These are phyloP conservation scores for Entelurus aequoreus DNA, from an alignment of 2,113 vertebrate species.

Conservation along the genomic window DNA sequence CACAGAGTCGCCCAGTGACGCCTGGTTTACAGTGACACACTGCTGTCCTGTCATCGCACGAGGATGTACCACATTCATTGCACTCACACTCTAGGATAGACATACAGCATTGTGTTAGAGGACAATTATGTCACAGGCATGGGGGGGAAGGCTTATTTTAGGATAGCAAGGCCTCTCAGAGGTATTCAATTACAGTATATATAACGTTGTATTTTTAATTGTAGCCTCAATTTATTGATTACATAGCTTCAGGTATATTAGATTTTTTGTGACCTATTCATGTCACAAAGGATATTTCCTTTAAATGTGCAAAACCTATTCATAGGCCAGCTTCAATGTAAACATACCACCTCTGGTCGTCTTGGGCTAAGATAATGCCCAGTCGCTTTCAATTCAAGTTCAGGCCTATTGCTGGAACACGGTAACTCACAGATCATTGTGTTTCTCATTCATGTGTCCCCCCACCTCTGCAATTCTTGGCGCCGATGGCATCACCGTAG, in stretches of 20 bases:
- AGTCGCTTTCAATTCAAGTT: too few relatives aligned
- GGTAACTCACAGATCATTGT: too few relatives aligned
- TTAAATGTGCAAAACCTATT: neutral
- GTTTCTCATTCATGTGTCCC: too few relatives aligned
- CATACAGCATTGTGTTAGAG: slow-evolving; percentile 9
- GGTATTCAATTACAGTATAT: slow-evolving; percentile 2
- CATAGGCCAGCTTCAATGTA: neutral
- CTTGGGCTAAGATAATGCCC: neutral
- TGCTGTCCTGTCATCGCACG: slow-evolving; percentile 75
- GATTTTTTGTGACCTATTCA: too few relatives aligned
- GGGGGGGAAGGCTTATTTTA: slow-evolving; percentile 28
- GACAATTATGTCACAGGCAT: slow-evolving; percentile 15
- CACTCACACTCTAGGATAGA: slow-evolving; percentile 70
- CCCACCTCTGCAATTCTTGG: slow-evolving; percentile 89
- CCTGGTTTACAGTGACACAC: slow-evolving; percentile 80
- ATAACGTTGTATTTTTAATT: slow-evolving; percentile 14
- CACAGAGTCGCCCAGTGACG: slow-evolving; percentile 72
- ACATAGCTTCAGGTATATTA: neutral
- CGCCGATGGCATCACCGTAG: slow-evolving; percentile 82
- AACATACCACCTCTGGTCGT: neutral
- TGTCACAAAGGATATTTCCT: neutral
- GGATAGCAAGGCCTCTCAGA: slow-evolving; percentile 10
- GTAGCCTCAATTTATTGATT: neutral
- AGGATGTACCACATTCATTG: slow-evolving; percentile 74
- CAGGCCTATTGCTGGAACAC: too few relatives aligned